Base-by-base conservation (phyloP, 2,797 vertebrate species). In the Propithecus deckenii region DNA sequence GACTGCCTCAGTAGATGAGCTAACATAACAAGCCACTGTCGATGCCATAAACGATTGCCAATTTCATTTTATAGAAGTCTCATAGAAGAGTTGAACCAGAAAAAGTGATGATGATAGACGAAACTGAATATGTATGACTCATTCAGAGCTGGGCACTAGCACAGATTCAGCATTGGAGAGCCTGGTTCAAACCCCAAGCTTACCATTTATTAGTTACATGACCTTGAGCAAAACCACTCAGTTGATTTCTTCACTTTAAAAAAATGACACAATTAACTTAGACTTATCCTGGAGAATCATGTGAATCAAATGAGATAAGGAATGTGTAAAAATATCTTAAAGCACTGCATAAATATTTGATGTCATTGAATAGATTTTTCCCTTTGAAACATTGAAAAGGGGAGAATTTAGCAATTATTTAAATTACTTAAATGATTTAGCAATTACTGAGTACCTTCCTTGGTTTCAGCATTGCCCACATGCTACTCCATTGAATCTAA, bases 1-100 rank as follows among this genome's bases (percentile, higher is more conserved):
- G 71, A 85, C 86, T 97, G 89, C 92, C 80, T 92, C 93, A 32
- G 80, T 41, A 90, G 94, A 96, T 96, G 95, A 96, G 85, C 80
- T 94, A 67, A 94, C 84, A 92, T 91, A 85, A 90, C 72, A 85
- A 32, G 48, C 75, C 69, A 78, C 69, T 38, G 32, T 67, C 17
- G 0, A 76, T 43, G 71, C 85, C 84, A 75, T 94, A 97, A 98
- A 97, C 80, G 94, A 96, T 90, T 80, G 43, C 84, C 91, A 93
- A 57, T 96, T 96, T 91, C 91, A 95, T 95, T 96, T 95, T 90
- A 97, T 59, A 91, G 61, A 75, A 89, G 83, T 96, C 13, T 0
- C 95, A 85, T 78, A 65, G 46, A 81, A 95, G 89, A 94, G 41
- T 0, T 96, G 79, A 96, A 96, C 89, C 94, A 96, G 92, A 95